Evolutionary conservation across 1,140 invertebrate species (phyloP).

Genomic region (Drosophila subpulchrella): DNA sequence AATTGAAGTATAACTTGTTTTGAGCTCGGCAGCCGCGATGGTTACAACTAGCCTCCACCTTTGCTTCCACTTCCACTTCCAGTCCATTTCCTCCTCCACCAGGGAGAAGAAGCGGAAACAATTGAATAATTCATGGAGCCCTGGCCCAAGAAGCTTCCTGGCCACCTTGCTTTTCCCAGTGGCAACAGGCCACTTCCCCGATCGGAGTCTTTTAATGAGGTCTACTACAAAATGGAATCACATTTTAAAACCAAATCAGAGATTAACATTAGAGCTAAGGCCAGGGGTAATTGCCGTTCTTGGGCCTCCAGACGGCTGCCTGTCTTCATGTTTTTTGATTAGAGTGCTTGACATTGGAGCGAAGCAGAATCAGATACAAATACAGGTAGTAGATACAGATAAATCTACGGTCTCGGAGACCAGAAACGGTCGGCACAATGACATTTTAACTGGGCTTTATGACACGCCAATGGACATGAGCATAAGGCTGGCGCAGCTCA

Average conservation of each 20-base stretch:
- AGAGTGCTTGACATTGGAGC: conserved; percentile 47
- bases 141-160: conserved; percentile 36
- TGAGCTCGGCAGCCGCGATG: conserved; percentile 6
- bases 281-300: conserved; percentile 53
- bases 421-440: conserved; percentile 61
- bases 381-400: conserved; percentile 4
- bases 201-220: conserved; percentile 16
- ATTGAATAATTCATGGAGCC: conserved; percentile 36
- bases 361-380: conserved; percentile 9
- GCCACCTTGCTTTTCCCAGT: conserved; percentile 24
- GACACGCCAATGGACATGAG: conserved; percentile 41
- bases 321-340: conserved; percentile 39
- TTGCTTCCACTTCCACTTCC: conserved; percentile 14
- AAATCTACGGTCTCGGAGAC: conserved; percentile 11
- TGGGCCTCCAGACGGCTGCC: conserved; percentile 33
- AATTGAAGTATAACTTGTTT: conserved; percentile 67
- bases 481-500: conserved; percentile 40
- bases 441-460: conserved; percentile 54
- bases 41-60: conserved; percentile 13
- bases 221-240: conserved; percentile 12
- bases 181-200: neutral
- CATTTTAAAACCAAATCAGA: conserved; percentile 45
- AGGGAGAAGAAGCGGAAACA: conserved; percentile 41
- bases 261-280: conserved; percentile 49
- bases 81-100: conserved; percentile 12